Evolutionary conservation across 2,797 vertebrate species (phyloP).

Genomic region (Paratrypauchen microcephalus): DNA sequence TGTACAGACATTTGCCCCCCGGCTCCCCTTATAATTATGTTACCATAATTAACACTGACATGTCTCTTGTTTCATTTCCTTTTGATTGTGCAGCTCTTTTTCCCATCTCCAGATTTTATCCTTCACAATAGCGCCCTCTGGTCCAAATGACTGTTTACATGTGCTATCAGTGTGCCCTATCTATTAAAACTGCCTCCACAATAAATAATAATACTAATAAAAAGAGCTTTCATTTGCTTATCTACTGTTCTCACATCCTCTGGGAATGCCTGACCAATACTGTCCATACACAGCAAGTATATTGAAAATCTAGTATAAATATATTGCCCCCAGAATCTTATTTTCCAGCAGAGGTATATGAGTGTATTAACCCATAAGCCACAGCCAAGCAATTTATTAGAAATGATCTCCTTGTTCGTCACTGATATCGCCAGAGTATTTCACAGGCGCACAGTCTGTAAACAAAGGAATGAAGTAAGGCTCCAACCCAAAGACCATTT

Average conservation of each 20-base stretch:
- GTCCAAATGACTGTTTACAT: conserved; percentile 10
- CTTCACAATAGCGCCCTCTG: conserved; percentile 8
- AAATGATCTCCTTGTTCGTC: conserved; percentile 45
- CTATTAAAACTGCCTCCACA: conserved; percentile 3
- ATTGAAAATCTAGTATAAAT: conserved; percentile 1
- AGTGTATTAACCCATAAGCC: conserved; percentile 38
- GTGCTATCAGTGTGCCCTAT: background rate
- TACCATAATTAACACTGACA: conserved; percentile 19
- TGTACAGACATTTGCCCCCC: conserved; percentile 11
- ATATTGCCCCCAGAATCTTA: conserved; percentile 18
- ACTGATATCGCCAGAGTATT: conserved; percentile 37
- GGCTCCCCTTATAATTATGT: conserved; percentile 28
- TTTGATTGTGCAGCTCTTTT: conserved; percentile 22
- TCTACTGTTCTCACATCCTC: conserved; percentile 10
- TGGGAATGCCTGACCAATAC: background rate
- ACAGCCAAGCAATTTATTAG: conserved; percentile 39
- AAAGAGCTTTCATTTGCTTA: conserved; percentile 4
- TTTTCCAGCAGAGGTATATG: conserved; percentile 17
- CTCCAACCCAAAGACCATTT: conserved; percentile 27
- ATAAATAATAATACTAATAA: conserved; percentile 4
- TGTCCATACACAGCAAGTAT: background rate
- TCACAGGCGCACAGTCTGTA: conserved; percentile 33
- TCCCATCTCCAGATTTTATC: conserved; percentile 21
- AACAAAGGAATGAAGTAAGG: conserved; percentile 39
- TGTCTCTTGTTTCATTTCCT: conserved; percentile 36